A percentile compares a stretch with the other conserved stretches of the same genome.
Evolutionary conservation across 2,888 invertebrate species (phyloP).

Genomic region (Andrena minutula): DNA sequence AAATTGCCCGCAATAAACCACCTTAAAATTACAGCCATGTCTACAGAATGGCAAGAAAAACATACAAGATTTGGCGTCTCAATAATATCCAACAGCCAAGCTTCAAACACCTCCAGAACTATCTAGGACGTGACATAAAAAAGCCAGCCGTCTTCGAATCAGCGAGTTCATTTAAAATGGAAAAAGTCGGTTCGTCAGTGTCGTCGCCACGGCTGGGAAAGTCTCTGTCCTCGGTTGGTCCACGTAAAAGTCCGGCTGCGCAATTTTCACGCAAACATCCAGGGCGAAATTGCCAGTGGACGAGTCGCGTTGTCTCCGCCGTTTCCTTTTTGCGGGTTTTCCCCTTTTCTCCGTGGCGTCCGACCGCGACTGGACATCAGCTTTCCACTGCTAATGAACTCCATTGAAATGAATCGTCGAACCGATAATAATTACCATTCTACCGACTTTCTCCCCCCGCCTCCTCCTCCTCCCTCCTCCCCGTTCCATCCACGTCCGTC

Average conservation of each 20-base stretch:
- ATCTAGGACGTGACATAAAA: too few relatives aligned
- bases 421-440: slow-evolving; percentile 66
- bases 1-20: too few relatives aligned
- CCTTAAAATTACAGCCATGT: too few relatives aligned
- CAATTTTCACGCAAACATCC: slow-evolving; percentile 10
- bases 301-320: background rate
- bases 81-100: too few relatives aligned
- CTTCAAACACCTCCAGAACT: too few relatives aligned
- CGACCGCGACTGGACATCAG: slow-evolving; percentile 43
- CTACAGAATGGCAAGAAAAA: too few relatives aligned
- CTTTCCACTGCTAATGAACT: slow-evolving; percentile 57
- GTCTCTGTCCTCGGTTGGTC: too few relatives aligned
- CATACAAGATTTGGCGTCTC: too few relatives aligned
- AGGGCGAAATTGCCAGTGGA: background rate
- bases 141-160: too few relatives aligned
- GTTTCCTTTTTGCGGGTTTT: slow-evolving; percentile 2
- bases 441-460: slow-evolving; percentile 10
- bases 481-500: background rate
- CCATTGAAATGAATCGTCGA: slow-evolving; percentile 65
- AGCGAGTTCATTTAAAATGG: too few relatives aligned
- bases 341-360: slow-evolving; percentile 2
- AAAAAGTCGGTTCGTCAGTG: too few relatives aligned
- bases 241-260: background rate
- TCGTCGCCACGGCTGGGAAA: too few relatives aligned
- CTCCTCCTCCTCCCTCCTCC: background rate